Evolutionary conservation across 2,888 invertebrate genomes (phyloP), one percentile per base, ranked within the genome.

Genomic region (Ommatoiulus sabulosus): DNA sequence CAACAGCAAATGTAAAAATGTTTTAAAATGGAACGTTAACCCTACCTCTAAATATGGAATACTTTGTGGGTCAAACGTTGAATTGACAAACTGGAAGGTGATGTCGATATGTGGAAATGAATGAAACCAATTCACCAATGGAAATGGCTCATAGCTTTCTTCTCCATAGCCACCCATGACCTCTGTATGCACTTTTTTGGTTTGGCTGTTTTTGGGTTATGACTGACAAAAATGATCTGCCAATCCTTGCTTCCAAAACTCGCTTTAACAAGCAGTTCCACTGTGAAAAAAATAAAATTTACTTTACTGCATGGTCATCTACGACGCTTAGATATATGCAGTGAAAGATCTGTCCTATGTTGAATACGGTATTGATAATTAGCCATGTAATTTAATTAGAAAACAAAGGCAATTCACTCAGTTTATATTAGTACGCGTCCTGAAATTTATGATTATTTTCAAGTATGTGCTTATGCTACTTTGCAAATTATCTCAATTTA

Each of bases 61-160:
- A 92, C 97, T 97, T 91, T 96, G 95, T 87, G 97, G 97, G 92
- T 97, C 96, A 93, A 98, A 98, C 90, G 97, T 97, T 92, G 96
- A 96, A 93, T 98, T 97, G 93, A 97, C 97, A 91, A 95, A 95
- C 92, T 97, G 96, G 92, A 98, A 95, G 91, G 96, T 96, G 92
- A 97, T 96, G 93, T 98, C 97, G 93, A 97, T 95, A 94, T 98
- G 98, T 90, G 98, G 98, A 94, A 98, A 94, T 91, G 95, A 94
- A 93, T 98, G 97, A 93, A 98, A 95, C 93, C 97, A 95, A 93
- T 95, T 95, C 92, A 97, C 97, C 93, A 98, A 95, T 92, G 95
- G 95, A 93, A 97, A 96, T 94, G 96, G 95, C 94, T 95, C 95
- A 94, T 97, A 97, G 92, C 95, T 95, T 94, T 96, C 96, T 87